Evolutionary conservation across 2,888 invertebrate genomes (phyloP), one percentile per base, ranked within the genome.

Genomic region (Branchipolynoe longqiensis): DNA sequence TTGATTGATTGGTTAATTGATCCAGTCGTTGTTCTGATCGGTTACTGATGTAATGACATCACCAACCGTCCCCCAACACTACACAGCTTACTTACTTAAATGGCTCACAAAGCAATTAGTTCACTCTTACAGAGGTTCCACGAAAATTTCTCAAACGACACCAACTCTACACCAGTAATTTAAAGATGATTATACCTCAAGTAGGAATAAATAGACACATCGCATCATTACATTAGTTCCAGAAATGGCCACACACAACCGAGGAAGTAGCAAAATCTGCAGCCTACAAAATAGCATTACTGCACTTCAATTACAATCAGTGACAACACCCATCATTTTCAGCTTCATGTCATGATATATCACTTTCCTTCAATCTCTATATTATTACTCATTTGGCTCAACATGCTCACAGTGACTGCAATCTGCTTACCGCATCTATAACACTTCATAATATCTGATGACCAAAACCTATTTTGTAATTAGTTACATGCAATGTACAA

Each of bases 401-500:
- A 62, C 31, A 62, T 62, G 31, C 25, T 2, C 62, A 18, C 28
- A 62, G 22, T n/a, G 22, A 31, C 12, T 31, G 28, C 31, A 25
- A 1, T 25, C 18, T 36, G 69, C 18, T 38, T 38, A 33, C 69
- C 38, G 69, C 69, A 38, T n/a, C 22, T 18, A 69, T 69, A 36
- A 69, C 38, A 33, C 14, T 18, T 1, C 22, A 33, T 69, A 3
- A 69, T 22, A 69, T 25, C 28, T 69, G 38, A 8, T 69, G 18
- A n/a, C 22, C 22, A 38, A 36, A 69, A 62, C 25, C 38, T 69
- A 69, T 69, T 69, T 33, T 69, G n/a, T n/a, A n/a, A n/a, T n/a
- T n/a, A 33, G 22, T 38, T 69, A 69, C 36, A 69, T 69, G 33
- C 69, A 33, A 69, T 69, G 33, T 69, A 69, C 38, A 69, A 69